Conservation (phyloP, 2,797 vertebrate species). For the Manis javanica region DNA sequence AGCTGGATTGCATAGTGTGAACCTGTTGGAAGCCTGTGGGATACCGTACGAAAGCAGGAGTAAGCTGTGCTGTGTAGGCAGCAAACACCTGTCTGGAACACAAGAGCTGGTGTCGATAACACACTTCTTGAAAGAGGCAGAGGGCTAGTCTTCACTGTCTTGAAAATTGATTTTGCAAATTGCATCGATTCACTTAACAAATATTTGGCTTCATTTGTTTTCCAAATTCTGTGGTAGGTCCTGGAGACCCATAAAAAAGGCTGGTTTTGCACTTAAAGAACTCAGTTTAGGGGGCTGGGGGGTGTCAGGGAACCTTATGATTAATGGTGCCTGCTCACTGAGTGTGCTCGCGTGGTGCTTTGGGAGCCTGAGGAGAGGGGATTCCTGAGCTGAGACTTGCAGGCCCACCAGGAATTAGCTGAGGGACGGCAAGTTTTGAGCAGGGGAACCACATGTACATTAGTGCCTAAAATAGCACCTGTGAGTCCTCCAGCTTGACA, state of each 20-base stretch:
- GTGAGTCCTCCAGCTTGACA: slow-evolving; percentile 69
- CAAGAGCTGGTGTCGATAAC: neutral
- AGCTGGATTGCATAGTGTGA: neutral
- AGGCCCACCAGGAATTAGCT: slow-evolving; percentile 50
- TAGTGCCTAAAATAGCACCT: slow-evolving; percentile 71
- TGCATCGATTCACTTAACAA: slow-evolving; percentile 23
- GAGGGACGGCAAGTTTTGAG: slow-evolving; percentile 34
- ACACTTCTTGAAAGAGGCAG: neutral
- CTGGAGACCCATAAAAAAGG: neutral
- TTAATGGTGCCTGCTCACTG: neutral
- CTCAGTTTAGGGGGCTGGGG: neutral
- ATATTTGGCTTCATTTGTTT: slow-evolving; percentile 36
- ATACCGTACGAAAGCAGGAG: neutral
- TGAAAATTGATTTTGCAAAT: slow-evolving; percentile 53
- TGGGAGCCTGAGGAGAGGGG: neutral
- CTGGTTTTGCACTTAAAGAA: slow-evolving; percentile 3
- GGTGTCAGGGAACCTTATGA: neutral
- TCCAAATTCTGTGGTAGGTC: slow-evolving; percentile 39
- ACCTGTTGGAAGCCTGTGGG: neutral
- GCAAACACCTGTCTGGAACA: neutral
- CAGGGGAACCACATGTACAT: neutral
- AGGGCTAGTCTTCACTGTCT: slow-evolving; percentile 20
- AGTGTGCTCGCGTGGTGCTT: neutral
- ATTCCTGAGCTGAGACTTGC: slow-evolving; percentile 54
- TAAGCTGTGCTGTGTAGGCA: neutral